These are phyloP conservation scores for Passer domesticus DNA, from an alignment of 2,113 vertebrate genomes.

Conservation along the genomic window DNA sequence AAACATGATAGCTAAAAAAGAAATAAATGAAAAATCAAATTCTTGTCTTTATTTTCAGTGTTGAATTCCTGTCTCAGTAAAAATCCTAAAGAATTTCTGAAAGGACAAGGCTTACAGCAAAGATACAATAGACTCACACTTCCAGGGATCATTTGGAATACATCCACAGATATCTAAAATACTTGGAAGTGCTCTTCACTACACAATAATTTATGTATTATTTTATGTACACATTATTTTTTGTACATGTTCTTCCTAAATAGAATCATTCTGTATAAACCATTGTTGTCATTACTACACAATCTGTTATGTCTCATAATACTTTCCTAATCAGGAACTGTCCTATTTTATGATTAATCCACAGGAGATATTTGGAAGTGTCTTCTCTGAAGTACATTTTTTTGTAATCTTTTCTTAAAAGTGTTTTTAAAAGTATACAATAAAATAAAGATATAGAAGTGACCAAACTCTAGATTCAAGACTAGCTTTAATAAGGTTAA, in stretches of 20 bases:
- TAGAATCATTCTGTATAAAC: constrained; percentile 5
- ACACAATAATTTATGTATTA: neutral
- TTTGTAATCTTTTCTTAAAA: neutral
- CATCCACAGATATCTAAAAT: neutral
- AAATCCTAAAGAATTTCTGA: neutral
- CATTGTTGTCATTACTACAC: constrained; percentile 31
- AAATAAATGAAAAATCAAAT: neutral
- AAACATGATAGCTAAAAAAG: neutral
- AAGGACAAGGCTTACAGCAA: neutral
- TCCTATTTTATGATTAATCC: constrained; percentile 57
- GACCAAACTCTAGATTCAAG: neutral
- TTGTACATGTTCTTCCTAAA: neutral
- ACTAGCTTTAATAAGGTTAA: neutral
- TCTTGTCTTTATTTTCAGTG: neutral
- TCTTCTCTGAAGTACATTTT: neutral
- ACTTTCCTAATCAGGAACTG: constrained; percentile 47
- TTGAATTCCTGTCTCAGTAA: neutral
- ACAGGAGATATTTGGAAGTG: neutral
- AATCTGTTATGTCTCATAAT: constrained; percentile 33
- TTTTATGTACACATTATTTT: neutral
- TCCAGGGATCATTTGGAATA: neutral
- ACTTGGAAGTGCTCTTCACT: neutral
- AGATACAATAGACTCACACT: neutral
- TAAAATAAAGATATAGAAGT: neutral
- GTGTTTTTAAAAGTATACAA: neutral